Evolutionary conservation across 2,113 vertebrate genomes (phyloP), one percentile per base, ranked within the genome.

Genomic region (Anseranas semipalmata): DNA sequence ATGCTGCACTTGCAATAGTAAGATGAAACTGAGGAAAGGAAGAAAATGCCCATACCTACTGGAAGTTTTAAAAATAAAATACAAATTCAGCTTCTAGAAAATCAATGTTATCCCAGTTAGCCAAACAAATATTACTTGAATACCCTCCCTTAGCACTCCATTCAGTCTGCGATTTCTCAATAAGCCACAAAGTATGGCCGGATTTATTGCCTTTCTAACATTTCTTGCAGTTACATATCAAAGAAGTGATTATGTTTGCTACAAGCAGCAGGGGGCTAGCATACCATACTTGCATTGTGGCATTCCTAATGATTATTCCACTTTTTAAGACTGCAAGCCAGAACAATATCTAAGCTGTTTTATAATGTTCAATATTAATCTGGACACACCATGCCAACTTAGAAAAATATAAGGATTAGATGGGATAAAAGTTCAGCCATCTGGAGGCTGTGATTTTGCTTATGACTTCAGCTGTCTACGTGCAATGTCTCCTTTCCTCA

Each of bases 361-460:
- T 96, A 77, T 83, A 96, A 89, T 78, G 60, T 91, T 67, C 93
- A 87, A 2, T 89, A 67, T 77, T 91, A 95, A 75, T 94, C 94
- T 93, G 55, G 76, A 93, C 48, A 85, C 27, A 70, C 50, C n/a
- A 78, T 50, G 55, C 73, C 91, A 95, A 93, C 24, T 96, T 96
- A 91, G n/a, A 90, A 93, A 97, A 97, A 94, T 91, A 71, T 79
- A 46, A 90, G 87, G 91, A 93, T 97, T 96, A 97, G 67, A 80
- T 76, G 94, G 92, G 85, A 93, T 97, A 88, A 95, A 94, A 95
- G 87, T 89, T 92, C 70, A 95, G 78, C 83, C 94, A 92, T 96
- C 93, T 98, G 94, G 83, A 94, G 78, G 70, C 85, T 6, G 15
- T 88, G 89, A 87, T 96, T 97, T 93, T 94, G 88, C 87, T 92